Percentiles rank a stretch among this genome's conserved stretches.
Evolutionary conservation across 1,140 invertebrate species (phyloP).

Genomic region (Neelides sp.): DNA sequence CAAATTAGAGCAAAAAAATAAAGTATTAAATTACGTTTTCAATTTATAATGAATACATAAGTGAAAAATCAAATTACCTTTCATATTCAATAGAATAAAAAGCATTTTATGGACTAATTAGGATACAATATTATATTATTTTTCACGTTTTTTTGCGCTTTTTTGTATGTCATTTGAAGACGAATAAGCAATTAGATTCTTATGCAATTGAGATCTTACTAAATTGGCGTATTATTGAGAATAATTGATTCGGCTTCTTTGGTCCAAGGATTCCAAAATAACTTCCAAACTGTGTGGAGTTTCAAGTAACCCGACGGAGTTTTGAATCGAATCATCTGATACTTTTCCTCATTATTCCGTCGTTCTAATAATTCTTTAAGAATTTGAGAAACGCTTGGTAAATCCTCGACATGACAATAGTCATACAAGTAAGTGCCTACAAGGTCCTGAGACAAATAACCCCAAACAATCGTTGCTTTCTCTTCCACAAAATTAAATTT

Average conservation of each 20-base stretch:
- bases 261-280: constrained; percentile 82
- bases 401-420: constrained; percentile 76
- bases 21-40: no score
- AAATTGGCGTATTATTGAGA: constrained; percentile 64
- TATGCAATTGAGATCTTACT: constrained; percentile 47
- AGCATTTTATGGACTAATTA: no score
- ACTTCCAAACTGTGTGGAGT: constrained; percentile 69
- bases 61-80: no score
- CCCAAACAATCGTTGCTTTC: constrained; percentile 73
- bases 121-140: no score
- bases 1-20: no score
- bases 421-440: constrained; percentile 86
- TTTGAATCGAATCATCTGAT: constrained; percentile 63
- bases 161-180: no score
- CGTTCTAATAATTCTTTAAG: constrained; percentile 55
- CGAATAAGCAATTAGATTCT: no score
- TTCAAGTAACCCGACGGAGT: constrained; percentile 59
- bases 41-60: no score
- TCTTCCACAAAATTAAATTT: constrained; percentile 55
- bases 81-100: no score
- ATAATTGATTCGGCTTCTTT: constrained; percentile 80
- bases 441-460: constrained; percentile 83
- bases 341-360: background rate
- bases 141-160: no score
- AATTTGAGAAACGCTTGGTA: constrained; percentile 61